These are phyloP conservation scores for Yponomeuta evonymella DNA, from an alignment of 2,888 invertebrate genomes.

Conservation along the genomic window DNA sequence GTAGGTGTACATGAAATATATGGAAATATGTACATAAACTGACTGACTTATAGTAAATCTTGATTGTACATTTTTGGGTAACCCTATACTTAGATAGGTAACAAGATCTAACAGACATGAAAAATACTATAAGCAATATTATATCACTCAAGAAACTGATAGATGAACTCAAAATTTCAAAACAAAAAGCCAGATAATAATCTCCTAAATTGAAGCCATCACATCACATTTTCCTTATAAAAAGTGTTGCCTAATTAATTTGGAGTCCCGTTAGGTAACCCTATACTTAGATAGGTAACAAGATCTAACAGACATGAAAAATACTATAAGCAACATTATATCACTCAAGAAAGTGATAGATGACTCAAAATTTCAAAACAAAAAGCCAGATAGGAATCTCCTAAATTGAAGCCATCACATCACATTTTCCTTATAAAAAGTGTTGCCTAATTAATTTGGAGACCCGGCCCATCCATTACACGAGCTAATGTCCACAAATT, in stretches of 20 bases:
- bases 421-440: neutral
- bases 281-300: no score
- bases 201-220: neutral
- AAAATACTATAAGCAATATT: no score
- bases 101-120: no score
- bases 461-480: conserved; percentile 35
- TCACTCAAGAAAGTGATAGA: neutral
- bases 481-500: conserved; percentile 44
- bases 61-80: no score
- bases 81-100: no score
- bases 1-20: no score
- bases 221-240: neutral
- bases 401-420: neutral
- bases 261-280: conserved; percentile 19
- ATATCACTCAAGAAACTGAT: neutral
- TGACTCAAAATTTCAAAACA: neutral
- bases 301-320: neutral
- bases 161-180: neutral
- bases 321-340: neutral
- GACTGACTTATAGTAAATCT: no score
- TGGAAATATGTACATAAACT: no score
- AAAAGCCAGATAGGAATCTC: neutral
- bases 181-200: neutral
- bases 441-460: conserved; percentile 29
- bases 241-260: conserved; percentile 27